Conservation (phyloP, 2,888 invertebrate species). For the Polyommatus iphigenia region DNA sequence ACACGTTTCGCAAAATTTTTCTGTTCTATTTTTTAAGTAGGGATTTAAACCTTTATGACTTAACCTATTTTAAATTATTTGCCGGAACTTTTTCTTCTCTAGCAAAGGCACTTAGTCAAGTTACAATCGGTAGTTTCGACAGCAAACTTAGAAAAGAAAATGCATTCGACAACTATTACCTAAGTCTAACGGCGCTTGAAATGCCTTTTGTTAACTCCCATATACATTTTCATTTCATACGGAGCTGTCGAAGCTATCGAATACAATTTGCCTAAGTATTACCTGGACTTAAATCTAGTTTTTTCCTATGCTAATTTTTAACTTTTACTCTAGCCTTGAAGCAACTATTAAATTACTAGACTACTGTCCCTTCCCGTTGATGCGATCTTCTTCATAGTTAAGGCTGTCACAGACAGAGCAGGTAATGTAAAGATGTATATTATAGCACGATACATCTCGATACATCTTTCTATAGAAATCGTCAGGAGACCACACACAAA, state of each 20-base stretch:
- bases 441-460: no score
- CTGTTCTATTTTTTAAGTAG: not conserved
- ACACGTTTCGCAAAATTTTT: not conserved
- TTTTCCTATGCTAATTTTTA: not conserved
- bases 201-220: not conserved
- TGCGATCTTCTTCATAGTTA: not conserved
- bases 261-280: not conserved
- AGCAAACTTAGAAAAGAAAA: not conserved
- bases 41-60: not conserved
- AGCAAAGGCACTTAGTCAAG: not conserved
- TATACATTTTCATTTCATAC: not conserved
- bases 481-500: no score
- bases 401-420: no score
- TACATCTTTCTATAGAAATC: no score
- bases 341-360: not conserved
- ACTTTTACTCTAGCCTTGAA: not conserved
- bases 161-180: not conserved
- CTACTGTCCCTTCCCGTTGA: not conserved
- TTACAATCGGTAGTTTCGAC: not conserved
- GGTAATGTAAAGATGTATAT: no score
- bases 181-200: not conserved
- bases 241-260: not conserved
- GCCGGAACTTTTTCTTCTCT: not conserved
- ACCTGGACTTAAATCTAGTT: not conserved
- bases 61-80: not conserved